Percentiles rank a stretch among this genome's conserved stretches.
Evolutionary conservation across 2,113 vertebrate genomes (phyloP).

Genomic region (Ovibos moschatus): DNA sequence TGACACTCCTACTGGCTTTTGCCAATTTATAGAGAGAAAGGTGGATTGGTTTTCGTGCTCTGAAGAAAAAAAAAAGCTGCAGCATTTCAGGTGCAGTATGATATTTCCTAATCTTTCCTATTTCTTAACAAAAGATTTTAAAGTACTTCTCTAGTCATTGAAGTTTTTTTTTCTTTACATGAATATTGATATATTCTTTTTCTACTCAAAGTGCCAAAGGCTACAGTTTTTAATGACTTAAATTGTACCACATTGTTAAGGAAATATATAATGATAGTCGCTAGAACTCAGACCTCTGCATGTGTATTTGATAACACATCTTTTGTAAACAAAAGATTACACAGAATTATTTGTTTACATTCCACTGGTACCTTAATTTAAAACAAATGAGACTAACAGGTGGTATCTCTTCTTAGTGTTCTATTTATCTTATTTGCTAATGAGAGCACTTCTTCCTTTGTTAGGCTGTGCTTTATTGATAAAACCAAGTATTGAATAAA

Average conservation of each 20-base stretch:
- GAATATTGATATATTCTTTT: constrained; percentile 88
- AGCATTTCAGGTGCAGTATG: constrained; percentile 83
- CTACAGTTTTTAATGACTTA: constrained; percentile 89
- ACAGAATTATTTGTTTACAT: constrained; percentile 90
- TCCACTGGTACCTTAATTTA: constrained; percentile 91
- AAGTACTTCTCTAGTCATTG: constrained; percentile 86
- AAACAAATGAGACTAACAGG: constrained; percentile 83
- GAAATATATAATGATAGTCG: constrained; percentile 81
- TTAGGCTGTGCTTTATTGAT: constrained; percentile 87
- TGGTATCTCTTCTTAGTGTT: constrained; percentile 85
- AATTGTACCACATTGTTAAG: constrained; percentile 83
- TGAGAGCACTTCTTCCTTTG: constrained; percentile 83
- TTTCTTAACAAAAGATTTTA: constrained; percentile 87
- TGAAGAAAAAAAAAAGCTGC: constrained; percentile 75
- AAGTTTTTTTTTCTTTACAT: constrained; percentile 86
- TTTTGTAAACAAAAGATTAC: constrained; percentile 85
- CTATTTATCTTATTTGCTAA: constrained; percentile 85
- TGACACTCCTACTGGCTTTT: constrained; percentile 55
- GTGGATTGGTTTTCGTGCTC: constrained; percentile 79
- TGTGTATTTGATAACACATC: constrained; percentile 89
- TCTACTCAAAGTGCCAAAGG: constrained; percentile 92
- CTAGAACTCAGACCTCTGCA: constrained; percentile 85
- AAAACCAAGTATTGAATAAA: constrained; percentile 82
- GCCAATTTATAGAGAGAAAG: constrained; percentile 68
- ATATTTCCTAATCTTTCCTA: constrained; percentile 87